Evolutionary conservation across 2,797 vertebrate genomes (phyloP).

Genomic region (Huso huso): DNA sequence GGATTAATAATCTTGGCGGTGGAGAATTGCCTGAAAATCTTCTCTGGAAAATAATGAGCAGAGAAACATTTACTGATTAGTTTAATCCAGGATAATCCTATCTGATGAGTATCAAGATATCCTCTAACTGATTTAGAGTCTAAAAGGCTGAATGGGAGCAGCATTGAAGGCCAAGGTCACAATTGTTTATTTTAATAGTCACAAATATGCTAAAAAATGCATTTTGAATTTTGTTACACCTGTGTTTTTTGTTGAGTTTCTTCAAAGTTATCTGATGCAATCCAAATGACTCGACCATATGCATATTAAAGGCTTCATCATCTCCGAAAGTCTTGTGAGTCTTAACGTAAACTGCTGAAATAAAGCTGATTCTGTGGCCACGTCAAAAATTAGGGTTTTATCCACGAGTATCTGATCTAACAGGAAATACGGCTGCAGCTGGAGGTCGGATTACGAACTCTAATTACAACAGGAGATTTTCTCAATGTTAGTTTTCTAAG

Average conservation of each 20-base stretch:
- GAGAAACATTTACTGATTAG: conserved; percentile 75
- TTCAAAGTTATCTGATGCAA: neutral
- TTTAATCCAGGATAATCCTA: conserved; percentile 70
- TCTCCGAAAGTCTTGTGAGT: conserved; percentile 32
- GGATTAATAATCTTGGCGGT: conserved; percentile 57
- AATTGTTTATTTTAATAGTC: too few relatives aligned
- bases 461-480: conserved; percentile 46
- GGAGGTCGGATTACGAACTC: conserved; percentile 43
- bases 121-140: conserved; percentile 52
- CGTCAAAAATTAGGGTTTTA: conserved; percentile 48
- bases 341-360: conserved; percentile 36
- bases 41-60: conserved; percentile 64
- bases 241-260: too few relatives aligned
- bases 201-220: too few relatives aligned
- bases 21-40: conserved; percentile 60
- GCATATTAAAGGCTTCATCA: conserved; percentile 47
- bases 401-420: conserved; percentile 42
- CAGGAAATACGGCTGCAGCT: conserved; percentile 55
- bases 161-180: neutral
- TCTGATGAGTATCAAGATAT: conserved; percentile 59
- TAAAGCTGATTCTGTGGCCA: conserved; percentile 53
- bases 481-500: conserved; percentile 32
- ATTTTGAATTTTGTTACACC: too few relatives aligned
- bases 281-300: conserved; percentile 48
- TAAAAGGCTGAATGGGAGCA: conserved; percentile 10